Conservation (phyloP, 2,797 vertebrate genomes). For the Poeciliopsis presidionis region DNA sequence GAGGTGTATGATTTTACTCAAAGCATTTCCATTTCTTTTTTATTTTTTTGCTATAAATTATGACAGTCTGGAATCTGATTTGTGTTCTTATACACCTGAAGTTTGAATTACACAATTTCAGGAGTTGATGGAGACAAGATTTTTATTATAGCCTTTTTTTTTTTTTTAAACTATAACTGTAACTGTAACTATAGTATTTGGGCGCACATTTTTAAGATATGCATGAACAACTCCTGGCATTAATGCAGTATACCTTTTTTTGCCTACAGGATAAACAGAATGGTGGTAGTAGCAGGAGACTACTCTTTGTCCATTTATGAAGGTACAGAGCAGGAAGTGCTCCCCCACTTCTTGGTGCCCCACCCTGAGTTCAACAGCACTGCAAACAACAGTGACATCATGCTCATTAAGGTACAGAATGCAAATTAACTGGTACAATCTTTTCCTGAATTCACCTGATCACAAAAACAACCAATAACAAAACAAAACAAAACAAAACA, state of each 20-base stretch:
- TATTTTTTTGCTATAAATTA: not conserved
- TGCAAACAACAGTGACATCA: slow-evolving; percentile 83
- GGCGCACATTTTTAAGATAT: too few relatives aligned
- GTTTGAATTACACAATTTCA: not conserved
- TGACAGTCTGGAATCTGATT: not conserved
- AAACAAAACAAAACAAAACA: not conserved
- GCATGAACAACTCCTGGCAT: not conserved
- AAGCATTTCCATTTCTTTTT: not conserved
- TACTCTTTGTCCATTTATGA: slow-evolving; percentile 81
- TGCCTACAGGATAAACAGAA: slow-evolving; percentile 67
- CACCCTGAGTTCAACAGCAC: slow-evolving; percentile 78
- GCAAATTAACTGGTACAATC: not conserved
- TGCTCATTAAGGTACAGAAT: slow-evolving; percentile 84
- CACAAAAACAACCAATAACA: not conserved
- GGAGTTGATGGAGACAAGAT: not conserved
- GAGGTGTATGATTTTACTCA: not conserved
- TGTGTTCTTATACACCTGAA: not conserved
- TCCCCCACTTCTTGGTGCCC: slow-evolving; percentile 75
- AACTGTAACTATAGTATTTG: not conserved
- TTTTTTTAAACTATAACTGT: not conserved
- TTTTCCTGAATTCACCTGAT: not conserved
- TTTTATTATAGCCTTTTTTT: not conserved
- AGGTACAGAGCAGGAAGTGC: slow-evolving; percentile 83
- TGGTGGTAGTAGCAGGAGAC: slow-evolving; percentile 84
- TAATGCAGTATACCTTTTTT: slow-evolving; percentile 1